Evolutionary conservation across 1,140 invertebrate species (phyloP), one percentile per base, ranked within the genome.

Genomic region (Lasaia peninsularis): DNA sequence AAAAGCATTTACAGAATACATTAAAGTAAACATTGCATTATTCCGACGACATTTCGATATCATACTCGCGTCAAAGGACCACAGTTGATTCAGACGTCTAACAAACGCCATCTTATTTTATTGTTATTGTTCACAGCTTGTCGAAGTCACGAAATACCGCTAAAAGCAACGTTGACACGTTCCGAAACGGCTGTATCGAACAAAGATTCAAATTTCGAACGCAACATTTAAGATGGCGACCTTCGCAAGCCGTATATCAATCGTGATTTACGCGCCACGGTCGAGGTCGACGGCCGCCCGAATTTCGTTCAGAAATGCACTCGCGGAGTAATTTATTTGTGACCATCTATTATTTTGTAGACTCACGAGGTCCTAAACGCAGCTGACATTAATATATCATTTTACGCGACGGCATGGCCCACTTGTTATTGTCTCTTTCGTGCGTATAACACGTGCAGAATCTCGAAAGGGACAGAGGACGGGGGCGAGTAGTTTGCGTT

Each of bases 361-460:
- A 86, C 85, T 83, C 81, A 74, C 85, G 75, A 88, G 81, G 85
- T 86, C 85, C 85, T 88, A 86, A 88, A 88, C 83, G 80, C 83
- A 84, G 83, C 81, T 88, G 85, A 88, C 81, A 84, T 80, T 86
- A 85, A 88, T 88, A 88, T 86, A 88, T 88, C 85, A 88, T 86
- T 88, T 88, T 82, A 84, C 78, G 78, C 85, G 78, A 80, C 75
- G 82, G 71, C 74, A 59, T 72, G 73, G 63, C 69, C 65, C 62
- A 65, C 65, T 60, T 69, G 44, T 55, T 51, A 48, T 64, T 54
- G 64, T 88, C 78, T 71, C 74, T 40, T 50, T 86, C 71, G 14
- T 21, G 21, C 70, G n/a, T 57, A 51, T 4, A 8, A n/a, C 9
- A 4, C 2, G 2, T 24, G 11, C 18, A 21, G 24, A 34, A 3